These are phyloP conservation scores for Elysia crispata DNA, from an alignment of 2,888 invertebrate genomes.

Conservation along the genomic window DNA sequence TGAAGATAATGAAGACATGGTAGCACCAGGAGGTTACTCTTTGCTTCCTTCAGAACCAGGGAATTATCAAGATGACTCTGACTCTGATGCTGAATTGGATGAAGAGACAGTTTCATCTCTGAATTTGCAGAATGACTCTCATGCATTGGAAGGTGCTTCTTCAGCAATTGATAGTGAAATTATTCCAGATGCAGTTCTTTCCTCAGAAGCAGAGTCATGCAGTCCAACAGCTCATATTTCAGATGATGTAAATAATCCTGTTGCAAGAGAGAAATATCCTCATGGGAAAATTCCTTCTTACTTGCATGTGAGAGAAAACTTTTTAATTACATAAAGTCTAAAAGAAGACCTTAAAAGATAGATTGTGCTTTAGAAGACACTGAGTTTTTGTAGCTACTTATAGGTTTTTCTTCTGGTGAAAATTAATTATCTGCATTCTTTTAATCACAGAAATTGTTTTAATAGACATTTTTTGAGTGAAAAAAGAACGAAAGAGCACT, in stretches of 20 bases:
- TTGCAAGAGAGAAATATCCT: conserved; percentile 47
- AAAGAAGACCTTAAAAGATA: too few relatives aligned
- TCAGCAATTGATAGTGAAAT: not conserved
- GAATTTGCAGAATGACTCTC: too few relatives aligned
- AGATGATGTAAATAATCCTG: conserved; percentile 36
- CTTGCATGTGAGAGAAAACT: conserved; percentile 51
- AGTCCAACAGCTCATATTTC: conserved; percentile 31
- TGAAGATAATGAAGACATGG: conserved; percentile 22
- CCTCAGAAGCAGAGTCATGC: conserved; percentile 35
- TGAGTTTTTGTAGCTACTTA: too few relatives aligned
- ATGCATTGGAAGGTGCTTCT: not conserved
- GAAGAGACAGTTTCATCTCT: not conserved
- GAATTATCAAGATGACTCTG: conserved; percentile 24
- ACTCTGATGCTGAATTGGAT: conserved; percentile 25
- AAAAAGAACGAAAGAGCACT: too few relatives aligned
- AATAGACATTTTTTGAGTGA: too few relatives aligned
- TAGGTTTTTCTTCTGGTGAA: too few relatives aligned
- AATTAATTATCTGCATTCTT: too few relatives aligned
- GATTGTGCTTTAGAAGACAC: too few relatives aligned
- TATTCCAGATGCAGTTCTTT: conserved; percentile 27
- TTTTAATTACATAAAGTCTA: not conserved
- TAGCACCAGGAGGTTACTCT: conserved; percentile 35
- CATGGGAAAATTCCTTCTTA: conserved; percentile 54
- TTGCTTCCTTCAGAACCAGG: conserved; percentile 44
- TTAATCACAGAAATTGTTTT: too few relatives aligned